These are phyloP conservation scores for Dermochelys coriacea DNA, from an alignment of 2,797 vertebrate species.

Conservation along the genomic window DNA sequence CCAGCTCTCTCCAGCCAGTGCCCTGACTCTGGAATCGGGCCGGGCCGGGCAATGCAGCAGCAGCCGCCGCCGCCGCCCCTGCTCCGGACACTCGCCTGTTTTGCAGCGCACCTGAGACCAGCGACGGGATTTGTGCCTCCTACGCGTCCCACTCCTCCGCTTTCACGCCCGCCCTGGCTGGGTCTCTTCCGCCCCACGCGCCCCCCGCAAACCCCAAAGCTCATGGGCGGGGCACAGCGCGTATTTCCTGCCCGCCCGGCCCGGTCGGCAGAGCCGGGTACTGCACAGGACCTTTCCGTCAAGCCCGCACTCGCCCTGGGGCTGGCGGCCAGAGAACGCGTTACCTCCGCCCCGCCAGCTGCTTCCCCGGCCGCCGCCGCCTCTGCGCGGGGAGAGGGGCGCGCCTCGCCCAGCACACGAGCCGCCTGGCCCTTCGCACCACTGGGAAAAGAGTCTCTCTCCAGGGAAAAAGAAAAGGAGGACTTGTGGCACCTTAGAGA, in stretches of 20 bases:
- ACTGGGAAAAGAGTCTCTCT: background rate
- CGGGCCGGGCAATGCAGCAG: too few relatives aligned
- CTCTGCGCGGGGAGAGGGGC: background rate
- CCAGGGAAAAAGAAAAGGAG: too few relatives aligned
- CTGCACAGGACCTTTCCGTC: too few relatives aligned
- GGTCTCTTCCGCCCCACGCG: background rate
- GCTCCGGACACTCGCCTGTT: too few relatives aligned
- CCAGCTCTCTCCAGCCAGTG: background rate
- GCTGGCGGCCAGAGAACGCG: too few relatives aligned
- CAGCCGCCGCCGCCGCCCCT: too few relatives aligned
- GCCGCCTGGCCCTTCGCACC: background rate
- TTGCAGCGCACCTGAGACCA: background rate
- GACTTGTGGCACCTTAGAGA: too few relatives aligned
- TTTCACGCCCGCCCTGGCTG: background rate
- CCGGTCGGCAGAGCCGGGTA: background rate
- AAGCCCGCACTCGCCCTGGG: too few relatives aligned
- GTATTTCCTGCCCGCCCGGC: background rate
- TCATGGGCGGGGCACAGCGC: background rate
- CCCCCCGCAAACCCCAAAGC: background rate
- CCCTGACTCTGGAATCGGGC: background rate
- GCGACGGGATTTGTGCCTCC: background rate
- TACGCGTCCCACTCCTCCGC: background rate
- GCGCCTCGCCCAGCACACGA: background rate
- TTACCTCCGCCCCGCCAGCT: background rate
- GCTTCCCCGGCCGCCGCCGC: background rate